phyloP scores from a whole-genome alignment of 1,140 invertebrate genomes.

The Camponotus pennsylvanicus region DNA sequence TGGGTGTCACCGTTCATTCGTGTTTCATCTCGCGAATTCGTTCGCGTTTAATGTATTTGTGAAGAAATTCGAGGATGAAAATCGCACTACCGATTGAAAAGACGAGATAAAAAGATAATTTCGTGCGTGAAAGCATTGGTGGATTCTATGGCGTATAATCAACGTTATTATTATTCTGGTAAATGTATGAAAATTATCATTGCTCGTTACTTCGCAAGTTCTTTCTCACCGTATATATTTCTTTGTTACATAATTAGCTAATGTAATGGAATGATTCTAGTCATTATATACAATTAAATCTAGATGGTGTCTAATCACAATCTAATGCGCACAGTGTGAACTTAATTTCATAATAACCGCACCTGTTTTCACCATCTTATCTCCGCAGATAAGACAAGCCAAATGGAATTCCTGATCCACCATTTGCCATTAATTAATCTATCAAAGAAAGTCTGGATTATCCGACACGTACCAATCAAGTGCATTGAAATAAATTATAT shows the following conservation, averaged over 20 bases:
- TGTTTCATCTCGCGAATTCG: conserved; percentile 28
- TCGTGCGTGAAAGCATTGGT: background rate
- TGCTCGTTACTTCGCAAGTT: background rate
- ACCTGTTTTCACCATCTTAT: conserved; percentile 31
- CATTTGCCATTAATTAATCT: background rate
- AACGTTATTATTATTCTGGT: conserved; percentile 29
- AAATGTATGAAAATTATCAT: background rate
- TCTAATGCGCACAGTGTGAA: background rate
- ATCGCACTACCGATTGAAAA: background rate
- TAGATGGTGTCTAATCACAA: background rate
- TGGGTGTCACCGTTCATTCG: conserved; percentile 71
- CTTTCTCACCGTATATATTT: background rate
- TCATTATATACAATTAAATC: background rate
- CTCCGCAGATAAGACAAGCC: conserved; percentile 47
- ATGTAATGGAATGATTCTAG: background rate
- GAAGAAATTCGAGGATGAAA: conserved; percentile 17
- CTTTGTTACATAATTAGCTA: conserved; percentile 26
- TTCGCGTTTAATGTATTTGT: background rate
- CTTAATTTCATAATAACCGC: conserved; percentile 38
- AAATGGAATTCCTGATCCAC: conserved; percentile 26
- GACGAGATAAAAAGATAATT: conserved; percentile 2
- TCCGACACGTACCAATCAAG: background rate
- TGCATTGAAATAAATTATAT: background rate
- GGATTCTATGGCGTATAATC: conserved; percentile 18
- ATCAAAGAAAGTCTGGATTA: background rate